Conservation (phyloP, 2,888 invertebrate genomes). For the Limnephilus rhombicus region DNA sequence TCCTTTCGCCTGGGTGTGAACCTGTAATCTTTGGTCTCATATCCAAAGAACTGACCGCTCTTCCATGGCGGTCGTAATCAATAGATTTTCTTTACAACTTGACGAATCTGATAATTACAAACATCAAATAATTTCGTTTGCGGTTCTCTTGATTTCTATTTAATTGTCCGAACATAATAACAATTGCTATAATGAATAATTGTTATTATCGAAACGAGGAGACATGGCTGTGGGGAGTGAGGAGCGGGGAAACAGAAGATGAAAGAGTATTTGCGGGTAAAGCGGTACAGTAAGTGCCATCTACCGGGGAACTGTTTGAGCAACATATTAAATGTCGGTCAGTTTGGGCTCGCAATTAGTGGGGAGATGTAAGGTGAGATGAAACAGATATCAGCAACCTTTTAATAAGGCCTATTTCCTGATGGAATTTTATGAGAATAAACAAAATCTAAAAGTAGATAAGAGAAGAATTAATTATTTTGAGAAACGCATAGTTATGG, state of each 20-base stretch:
- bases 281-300: background rate
- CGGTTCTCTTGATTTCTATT: background rate
- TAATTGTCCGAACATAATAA: background rate
- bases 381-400: background rate
- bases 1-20: background rate
- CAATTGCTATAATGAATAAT: background rate
- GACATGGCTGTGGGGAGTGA: too few species aligned
- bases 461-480: too few species aligned
- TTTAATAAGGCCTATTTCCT: background rate
- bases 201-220: background rate
- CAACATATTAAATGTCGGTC: constrained; percentile 56
- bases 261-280: background rate
- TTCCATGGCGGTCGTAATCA: background rate
- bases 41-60: background rate
- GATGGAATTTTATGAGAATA: too few species aligned
- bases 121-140: background rate
- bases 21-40: background rate
- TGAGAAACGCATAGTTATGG: too few species aligned
- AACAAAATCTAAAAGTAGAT: too few species aligned
- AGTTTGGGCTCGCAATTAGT: constrained; percentile 60
- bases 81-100: background rate
- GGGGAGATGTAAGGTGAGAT: constrained; percentile 67
- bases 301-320: constrained; percentile 47
- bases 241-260: background rate
- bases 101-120: background rate